Base-by-base conservation (phyloP, 2,888 invertebrate genomes). In the Calameuta idolon region DNA sequence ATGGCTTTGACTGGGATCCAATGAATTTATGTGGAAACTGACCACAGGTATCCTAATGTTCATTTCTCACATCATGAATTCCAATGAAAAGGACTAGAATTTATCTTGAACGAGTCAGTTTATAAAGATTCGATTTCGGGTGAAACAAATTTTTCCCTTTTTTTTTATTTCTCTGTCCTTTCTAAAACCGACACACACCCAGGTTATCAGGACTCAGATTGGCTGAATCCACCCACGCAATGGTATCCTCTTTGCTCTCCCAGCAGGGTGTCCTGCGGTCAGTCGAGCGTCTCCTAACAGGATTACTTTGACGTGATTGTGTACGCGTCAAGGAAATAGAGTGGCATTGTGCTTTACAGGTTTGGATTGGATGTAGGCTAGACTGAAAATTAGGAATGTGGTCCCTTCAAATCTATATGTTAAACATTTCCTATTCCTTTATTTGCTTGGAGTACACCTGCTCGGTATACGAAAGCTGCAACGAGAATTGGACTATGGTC, bases 221-320 rank as follows among this genome's bases (percentile, higher is more conserved):
- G 82, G 83, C 83, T 75, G 83, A 79, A 77, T 79, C 34, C 75
- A 78, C 79, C 81, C 75, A 82, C 80, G 78, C 74, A 82, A 80
- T 82, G 81, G 82, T 80, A 86, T 79, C 83, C 84, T 81, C 83
- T 83, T 82, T 79, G 79, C 80, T 79, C 81, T 87, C 88, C 69
- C 90, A 87, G 87, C 89, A 79, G 88, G 90, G 84, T 86, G 87
- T 87, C 87, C 85, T 83, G 79, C 79, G 87, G 83, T 84, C 89
- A 88, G 83, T 86, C 88, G 86, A 89, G 88, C 90, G 86, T 89
- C 87, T 81, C 83, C 88, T 89, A 89, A 90, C 89, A 87, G 89
- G 90, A 90, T 91, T 90, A 90, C 84, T 86, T 86, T 87, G 90
- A 88, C 87, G 86, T 86, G 90, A 90, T 91, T 91, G 90, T 91